phyloP scores from a whole-genome alignment of 2,888 invertebrate species.

The Aleiodes alternator region DNA sequence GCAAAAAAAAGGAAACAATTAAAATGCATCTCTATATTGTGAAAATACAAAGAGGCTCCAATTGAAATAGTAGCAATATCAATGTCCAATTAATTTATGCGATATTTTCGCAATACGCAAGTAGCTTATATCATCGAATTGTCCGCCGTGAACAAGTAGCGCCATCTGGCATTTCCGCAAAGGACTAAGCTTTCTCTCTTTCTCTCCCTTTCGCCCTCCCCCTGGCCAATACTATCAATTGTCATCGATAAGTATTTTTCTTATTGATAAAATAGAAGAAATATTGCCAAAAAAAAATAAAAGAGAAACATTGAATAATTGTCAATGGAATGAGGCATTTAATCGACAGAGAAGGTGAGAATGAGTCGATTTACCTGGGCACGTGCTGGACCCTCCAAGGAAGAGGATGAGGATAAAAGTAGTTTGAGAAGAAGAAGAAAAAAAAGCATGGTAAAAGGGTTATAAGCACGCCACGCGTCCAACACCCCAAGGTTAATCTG shows the following conservation, averaged over 20 bases:
- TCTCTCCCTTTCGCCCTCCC: not conserved
- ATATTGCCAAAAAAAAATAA: not conserved
- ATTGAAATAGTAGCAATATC: slow-evolving; percentile 1
- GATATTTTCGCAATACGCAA: slow-evolving; percentile 42
- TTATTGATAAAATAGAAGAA: slow-evolving; percentile 4
- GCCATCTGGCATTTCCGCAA: slow-evolving; percentile 64
- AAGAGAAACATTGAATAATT: not conserved
- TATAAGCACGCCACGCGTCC: slow-evolving; percentile 68
- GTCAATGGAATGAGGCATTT: not conserved
- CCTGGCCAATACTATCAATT: not conserved
- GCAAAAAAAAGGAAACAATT: not conserved
- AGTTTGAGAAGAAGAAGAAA: slow-evolving; percentile 20
- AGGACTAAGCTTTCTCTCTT: slow-evolving; percentile 49
- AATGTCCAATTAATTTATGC: no score
- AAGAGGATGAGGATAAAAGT: slow-evolving; percentile 48
- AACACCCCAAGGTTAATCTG: slow-evolving; percentile 70
- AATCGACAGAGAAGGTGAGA: slow-evolving; percentile 4
- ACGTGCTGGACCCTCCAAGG: slow-evolving; percentile 67
- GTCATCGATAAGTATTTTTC: not conserved
- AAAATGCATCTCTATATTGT: not conserved
- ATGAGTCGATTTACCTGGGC: slow-evolving; percentile 68
- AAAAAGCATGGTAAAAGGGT: slow-evolving; percentile 57
- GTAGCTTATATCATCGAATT: slow-evolving; percentile 66
- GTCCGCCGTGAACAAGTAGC: slow-evolving; percentile 65
- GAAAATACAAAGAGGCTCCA: not conserved